phyloP scores from a whole-genome alignment of 1,140 invertebrate genomes.

The Anagrus nilaparvatae region DNA sequence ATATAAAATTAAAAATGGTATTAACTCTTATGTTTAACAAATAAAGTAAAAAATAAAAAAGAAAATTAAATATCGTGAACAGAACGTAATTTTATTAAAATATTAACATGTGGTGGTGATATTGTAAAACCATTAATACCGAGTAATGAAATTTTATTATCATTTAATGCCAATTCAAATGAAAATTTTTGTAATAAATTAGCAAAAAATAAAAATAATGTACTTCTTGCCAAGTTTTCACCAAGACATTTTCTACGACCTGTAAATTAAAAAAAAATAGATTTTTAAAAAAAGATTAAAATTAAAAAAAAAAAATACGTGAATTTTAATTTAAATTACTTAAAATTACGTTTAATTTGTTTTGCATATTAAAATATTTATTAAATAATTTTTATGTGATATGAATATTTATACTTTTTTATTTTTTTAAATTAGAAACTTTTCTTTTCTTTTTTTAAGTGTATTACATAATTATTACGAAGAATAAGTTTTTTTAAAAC shows the following conservation, averaged over 20 bases:
- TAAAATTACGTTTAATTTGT: background rate
- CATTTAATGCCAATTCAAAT: constrained; percentile 26
- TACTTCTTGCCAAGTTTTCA: constrained; percentile 38
- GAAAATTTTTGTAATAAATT: constrained; percentile 36
- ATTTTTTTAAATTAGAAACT: too few species aligned
- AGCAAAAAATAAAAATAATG: constrained; percentile 36
- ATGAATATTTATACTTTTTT: too few species aligned
- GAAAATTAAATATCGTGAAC: background rate
- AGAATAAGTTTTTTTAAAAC: too few species aligned
- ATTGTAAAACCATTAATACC: constrained; percentile 35
- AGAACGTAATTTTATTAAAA: constrained; percentile 16
- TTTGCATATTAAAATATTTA: background rate
- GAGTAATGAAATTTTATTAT: constrained; percentile 22
- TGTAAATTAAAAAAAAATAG: constrained; percentile 12
- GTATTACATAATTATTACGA: too few species aligned
- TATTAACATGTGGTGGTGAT: constrained; percentile 26
- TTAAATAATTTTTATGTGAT: too few species aligned
- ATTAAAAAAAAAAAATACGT: background rate
- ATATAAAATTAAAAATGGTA: too few species aligned
- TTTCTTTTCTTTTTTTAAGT: too few species aligned
- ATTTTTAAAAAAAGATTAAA: background rate
- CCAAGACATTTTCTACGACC: constrained; percentile 38
- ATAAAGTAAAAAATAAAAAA: too few species aligned
- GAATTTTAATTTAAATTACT: background rate
- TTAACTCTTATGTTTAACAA: too few species aligned